Conservation (phyloP, 2,888 invertebrate genomes). For the Drosophila fungiperda region DNA sequence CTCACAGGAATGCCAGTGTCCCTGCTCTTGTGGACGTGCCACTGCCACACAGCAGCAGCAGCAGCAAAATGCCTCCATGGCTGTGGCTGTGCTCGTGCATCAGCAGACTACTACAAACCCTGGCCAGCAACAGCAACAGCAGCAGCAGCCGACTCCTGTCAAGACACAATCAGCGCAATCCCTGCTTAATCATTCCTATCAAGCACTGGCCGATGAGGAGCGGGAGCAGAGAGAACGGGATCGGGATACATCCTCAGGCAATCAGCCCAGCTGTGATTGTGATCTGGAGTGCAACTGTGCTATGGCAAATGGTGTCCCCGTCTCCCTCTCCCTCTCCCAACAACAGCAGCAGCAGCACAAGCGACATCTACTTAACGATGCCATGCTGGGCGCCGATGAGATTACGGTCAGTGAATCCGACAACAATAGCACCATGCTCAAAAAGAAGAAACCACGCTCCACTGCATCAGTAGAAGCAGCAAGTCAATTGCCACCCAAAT, state of each 20-base stretch:
- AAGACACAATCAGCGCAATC: constrained; percentile 79
- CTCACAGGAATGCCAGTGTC: constrained; percentile 67
- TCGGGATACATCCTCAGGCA: constrained; percentile 57
- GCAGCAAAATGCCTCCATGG: constrained; percentile 77
- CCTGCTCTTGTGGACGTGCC: constrained; percentile 70
- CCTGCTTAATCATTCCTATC: constrained; percentile 81
- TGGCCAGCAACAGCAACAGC: constrained; percentile 43
- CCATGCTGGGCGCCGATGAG: constrained; percentile 82
- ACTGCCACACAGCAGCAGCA: constrained; percentile 42
- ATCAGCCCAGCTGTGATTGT: constrained; percentile 74
- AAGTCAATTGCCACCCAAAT: constrained; percentile 55
- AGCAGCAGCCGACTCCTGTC: constrained; percentile 35
- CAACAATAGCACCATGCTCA: constrained; percentile 82
- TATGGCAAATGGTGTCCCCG: constrained; percentile 22
- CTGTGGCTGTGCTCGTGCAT: constrained; percentile 80
- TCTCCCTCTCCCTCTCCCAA: constrained; percentile 11
- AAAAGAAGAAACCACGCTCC: constrained; percentile 69
- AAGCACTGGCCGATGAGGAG: constrained; percentile 76
- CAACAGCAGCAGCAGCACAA: constrained; percentile 39
- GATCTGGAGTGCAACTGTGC: constrained; percentile 80
- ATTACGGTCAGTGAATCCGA: constrained; percentile 83
- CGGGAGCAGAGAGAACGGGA: constrained; percentile 61
- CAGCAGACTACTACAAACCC: constrained; percentile 71
- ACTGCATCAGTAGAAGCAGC: constrained; percentile 22
- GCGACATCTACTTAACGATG: constrained; percentile 64